Base-by-base conservation (phyloP, 2,888 invertebrate genomes). In the Heterodera filipjevi region DNA sequence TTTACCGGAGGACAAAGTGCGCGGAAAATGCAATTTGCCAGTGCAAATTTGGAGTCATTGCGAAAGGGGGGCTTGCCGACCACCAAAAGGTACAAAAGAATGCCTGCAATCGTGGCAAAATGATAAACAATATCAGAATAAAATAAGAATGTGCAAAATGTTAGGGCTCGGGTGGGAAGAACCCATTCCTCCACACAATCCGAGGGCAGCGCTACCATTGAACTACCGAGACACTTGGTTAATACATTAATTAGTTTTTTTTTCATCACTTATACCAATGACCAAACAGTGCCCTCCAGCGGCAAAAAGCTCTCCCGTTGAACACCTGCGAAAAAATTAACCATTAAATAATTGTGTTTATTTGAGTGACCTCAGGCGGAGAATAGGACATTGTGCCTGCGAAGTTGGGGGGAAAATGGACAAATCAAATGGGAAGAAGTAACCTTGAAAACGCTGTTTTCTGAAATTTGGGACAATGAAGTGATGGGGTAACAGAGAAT, bases 281-380 rank as follows among this genome's bases (percentile, higher is more conserved):
- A 94, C 96, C 96, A 96, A 95, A 95, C 96, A 90, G 86, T 84
- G 30, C 81, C 79, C 77, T 87, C 87, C 14, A 87, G 79, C 5
- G 87, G 87, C 35, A 86, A 82, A 71, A 86, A 87, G 27, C 84
- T 80, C 44, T 85, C 80, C 72, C 84, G 27, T 86, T 84, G 81
- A 87, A 87, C 85, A 85, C 86, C 80, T 59, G 39, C 39, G 27
- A 59, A 59, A n/a, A 59, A 5, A 59, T 27, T 6, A 59, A 22
- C 6, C n/a, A n/a, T 6, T 59, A n/a, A 27, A 6, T 59, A n/a
- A 59, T 59, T 19, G 1, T n/a, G 27, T 27, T 27, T 10, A 59
- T 27, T n/a, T 5, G 6, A n/a, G 27, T 59, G 59, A 59, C 59
- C 59, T 87, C 87, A 12, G 84, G 84, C 3, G 84, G 85, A 44